A percentile compares a stretch with the other conserved stretches of the same genome.
These are phyloP conservation scores for Apantesis nais DNA, from an alignment of 2,888 invertebrate species.

Conservation along the genomic window DNA sequence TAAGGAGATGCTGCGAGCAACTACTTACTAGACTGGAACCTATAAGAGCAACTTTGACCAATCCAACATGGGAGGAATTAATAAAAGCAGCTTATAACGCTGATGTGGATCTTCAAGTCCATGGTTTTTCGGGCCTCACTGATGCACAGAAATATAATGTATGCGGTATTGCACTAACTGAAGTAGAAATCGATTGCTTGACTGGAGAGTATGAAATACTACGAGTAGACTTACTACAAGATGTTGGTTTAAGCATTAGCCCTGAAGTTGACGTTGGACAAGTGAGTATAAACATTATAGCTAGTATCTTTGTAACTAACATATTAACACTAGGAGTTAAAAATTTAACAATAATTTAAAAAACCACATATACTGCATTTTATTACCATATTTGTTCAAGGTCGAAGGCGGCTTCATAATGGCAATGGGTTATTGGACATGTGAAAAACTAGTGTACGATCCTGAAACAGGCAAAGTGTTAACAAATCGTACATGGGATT, in stretches of 20 bases:
- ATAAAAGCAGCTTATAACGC: slow-evolving; percentile 72
- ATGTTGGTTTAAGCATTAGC: slow-evolving; percentile 87
- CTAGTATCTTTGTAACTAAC: too few relatives aligned
- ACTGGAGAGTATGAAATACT: slow-evolving; percentile 88
- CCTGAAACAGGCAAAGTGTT: slow-evolving; percentile 87
- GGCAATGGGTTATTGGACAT: slow-evolving; percentile 90
- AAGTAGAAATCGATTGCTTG: slow-evolving; percentile 90
- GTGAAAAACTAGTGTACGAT: slow-evolving; percentile 88
- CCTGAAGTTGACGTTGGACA: slow-evolving; percentile 89
- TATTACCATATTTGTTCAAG: slow-evolving; percentile 45
- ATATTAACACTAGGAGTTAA: too few relatives aligned
- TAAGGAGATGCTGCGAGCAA: slow-evolving; percentile 45
- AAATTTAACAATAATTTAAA: too few relatives aligned
- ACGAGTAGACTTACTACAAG: slow-evolving; percentile 88
- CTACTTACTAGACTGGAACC: slow-evolving; percentile 45
- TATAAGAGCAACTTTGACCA: slow-evolving; percentile 38
- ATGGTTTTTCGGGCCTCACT: slow-evolving; percentile 43
- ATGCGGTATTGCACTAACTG: slow-evolving; percentile 85
- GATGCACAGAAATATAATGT: slow-evolving; percentile 57
- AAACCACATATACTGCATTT: too few relatives aligned
- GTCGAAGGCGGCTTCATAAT: slow-evolving; percentile 91
- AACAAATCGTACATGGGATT: slow-evolving; percentile 92
- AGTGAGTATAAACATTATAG: slow-evolving; percentile 52
- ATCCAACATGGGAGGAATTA: slow-evolving; percentile 80
- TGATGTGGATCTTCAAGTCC: slow-evolving; percentile 62